A percentile compares a stretch with the other conserved stretches of the same genome.
These are phyloP conservation scores for Apodemus speciosus DNA, from an alignment of 2,113 vertebrate genomes.

Conservation along the genomic window DNA sequence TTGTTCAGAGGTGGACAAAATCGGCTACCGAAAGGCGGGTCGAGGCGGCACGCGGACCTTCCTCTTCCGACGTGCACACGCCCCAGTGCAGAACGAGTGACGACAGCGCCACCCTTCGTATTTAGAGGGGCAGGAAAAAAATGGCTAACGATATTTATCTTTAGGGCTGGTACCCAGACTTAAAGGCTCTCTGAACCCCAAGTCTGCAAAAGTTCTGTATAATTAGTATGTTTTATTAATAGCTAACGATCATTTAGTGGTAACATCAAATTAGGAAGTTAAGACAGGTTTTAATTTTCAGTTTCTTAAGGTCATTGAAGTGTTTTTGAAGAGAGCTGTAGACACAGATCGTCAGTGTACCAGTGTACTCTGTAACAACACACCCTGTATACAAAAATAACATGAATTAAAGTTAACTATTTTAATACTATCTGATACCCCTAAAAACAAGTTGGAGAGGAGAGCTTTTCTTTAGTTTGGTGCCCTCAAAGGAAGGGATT, in stretches of 20 bases:
- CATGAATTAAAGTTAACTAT: background rate
- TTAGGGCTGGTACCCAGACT: background rate
- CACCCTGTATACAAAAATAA: background rate
- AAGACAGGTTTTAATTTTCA: background rate
- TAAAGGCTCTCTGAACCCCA: background rate
- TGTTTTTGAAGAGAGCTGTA: background rate
- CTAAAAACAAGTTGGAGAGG: background rate
- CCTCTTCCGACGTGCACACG: background rate
- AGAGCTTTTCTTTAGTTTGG: background rate
- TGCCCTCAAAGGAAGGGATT: background rate
- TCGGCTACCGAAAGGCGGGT: background rate
- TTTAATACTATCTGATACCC: background rate
- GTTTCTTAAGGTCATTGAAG: background rate
- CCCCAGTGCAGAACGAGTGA: background rate
- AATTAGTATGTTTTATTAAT: background rate
- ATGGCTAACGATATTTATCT: background rate
- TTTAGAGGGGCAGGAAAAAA: background rate
- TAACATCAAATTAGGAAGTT: background rate
- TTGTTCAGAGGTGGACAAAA: background rate
- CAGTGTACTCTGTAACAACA: background rate
- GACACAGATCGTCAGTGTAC: background rate
- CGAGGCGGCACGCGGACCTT: background rate
- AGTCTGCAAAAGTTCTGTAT: background rate
- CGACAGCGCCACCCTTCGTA: conserved; percentile 50
- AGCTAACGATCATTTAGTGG: background rate